Percentiles rank a stretch among this genome's conserved stretches.
phyloP scores from a whole-genome alignment of 64 coral and sea anemone species.

The Stichodactyla mertensii region DNA sequence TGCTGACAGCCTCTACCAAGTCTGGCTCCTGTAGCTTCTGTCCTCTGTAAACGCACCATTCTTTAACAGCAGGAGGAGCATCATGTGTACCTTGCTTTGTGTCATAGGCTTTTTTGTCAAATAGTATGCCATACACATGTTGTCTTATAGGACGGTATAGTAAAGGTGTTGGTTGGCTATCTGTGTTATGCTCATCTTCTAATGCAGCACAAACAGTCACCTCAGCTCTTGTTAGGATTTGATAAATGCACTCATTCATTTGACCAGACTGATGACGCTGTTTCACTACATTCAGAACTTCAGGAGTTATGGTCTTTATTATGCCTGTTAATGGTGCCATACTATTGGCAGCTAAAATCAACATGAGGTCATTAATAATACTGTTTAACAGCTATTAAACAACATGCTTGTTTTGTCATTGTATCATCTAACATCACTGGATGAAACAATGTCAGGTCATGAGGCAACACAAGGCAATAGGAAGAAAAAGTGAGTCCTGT shows the following conservation, averaged over 20 bases:
- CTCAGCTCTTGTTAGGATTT: constrained; percentile 85
- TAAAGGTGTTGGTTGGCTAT: constrained; percentile 57
- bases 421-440: too few relatives aligned
- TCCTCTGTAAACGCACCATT: constrained; percentile 96
- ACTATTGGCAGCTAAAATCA: neutral
- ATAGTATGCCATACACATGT: constrained; percentile 82
- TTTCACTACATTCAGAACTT: constrained; percentile 60
- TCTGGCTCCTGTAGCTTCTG: constrained; percentile 73
- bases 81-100: constrained; percentile 49
- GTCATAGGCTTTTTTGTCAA: constrained; percentile 79
- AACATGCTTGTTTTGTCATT: too few relatives aligned
- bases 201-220: constrained; percentile 69
- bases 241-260: constrained; percentile 86
- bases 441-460: too few relatives aligned
- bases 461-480: too few relatives aligned
- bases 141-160: constrained; percentile 89
- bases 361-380: neutral
- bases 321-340: constrained; percentile 12
- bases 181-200: constrained; percentile 79
- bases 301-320: constrained; percentile 47
- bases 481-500: too few relatives aligned
- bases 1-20: constrained; percentile 61
- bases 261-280: constrained; percentile 78
- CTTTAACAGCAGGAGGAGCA: constrained; percentile 64
- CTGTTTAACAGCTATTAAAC: too few relatives aligned